Evolutionary conservation across 2,113 vertebrate species (phyloP), one percentile per base, ranked within the genome.

Genomic region (Salvelinus sp.): DNA sequence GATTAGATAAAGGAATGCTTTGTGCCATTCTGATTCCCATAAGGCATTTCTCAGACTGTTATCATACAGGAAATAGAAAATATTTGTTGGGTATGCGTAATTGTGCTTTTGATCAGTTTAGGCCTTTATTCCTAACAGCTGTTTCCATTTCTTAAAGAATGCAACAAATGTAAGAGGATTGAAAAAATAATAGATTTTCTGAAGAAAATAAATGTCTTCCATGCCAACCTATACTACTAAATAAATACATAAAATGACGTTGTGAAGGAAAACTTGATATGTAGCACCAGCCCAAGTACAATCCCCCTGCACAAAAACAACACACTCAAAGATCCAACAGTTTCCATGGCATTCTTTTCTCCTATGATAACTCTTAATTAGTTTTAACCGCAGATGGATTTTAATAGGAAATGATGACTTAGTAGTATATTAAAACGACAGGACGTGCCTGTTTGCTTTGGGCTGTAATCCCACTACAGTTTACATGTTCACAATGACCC

Each of bases 391-490:
- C 83, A 76, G 77, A 83, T 78, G 79, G 67, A 44, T 81, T 87
- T 74, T 78, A 80, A 78, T 80, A 81, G 78, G 64, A 87, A 83
- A 79, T 77, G 69, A 78, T 73, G 64, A 76, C 74, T 76, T 74
- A 58, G 73, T 76, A 62, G 76, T 80, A 77, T 79, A 74, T 84
- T 79, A 75, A 14, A 57, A 74, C 75, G 75, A 75, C 81, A 76
- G 78, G 83, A 78, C 76, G 48, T 79, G 77, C 77, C 77, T 83
- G 73, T 87, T 83, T 83, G 81, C 79, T 76, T 80, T 75, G 83
- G 79, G 72, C 72, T 70, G 38, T 27, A 58, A 58, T 85, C 83
- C 75, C 79, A 60, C 76, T 65, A 81, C 70, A 79, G 78, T 82
- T 80, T 76, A 72, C 76, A 74, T 70, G 74, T 82, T 77, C 76